Conservation (phyloP, 2,888 invertebrate species). For the Chrysopilus asiliformis region DNA sequence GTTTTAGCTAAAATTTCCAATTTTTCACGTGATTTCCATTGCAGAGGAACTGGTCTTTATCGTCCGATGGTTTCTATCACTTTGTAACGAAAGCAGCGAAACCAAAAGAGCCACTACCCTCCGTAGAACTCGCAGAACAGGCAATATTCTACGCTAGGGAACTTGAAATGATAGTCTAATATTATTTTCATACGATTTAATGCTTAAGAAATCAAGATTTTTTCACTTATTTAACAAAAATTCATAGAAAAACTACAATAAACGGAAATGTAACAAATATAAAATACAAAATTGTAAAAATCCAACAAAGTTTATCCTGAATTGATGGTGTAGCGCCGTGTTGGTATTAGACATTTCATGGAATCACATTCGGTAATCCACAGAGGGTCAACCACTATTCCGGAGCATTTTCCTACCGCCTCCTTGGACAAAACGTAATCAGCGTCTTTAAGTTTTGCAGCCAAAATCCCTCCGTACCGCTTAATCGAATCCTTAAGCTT, state of each 20-base stretch:
- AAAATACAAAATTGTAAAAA: no score
- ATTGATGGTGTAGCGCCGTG: conserved; percentile 19
- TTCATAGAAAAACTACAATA: no score
- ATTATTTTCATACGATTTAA: no score
- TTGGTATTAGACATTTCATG: conserved; percentile 19
- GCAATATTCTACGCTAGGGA: conserved; percentile 95
- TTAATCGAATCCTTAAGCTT: conserved; percentile 16
- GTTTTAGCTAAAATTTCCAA: conserved; percentile 1
- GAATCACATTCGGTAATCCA: conserved; percentile 22
- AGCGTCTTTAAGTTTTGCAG: conserved; percentile 8
- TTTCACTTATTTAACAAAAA: no score
- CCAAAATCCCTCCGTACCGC: conserved; percentile 14
- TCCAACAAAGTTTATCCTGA: no score
- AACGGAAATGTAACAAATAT: no score
- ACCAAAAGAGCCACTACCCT: conserved; percentile 68
- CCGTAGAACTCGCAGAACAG: conserved; percentile 80
- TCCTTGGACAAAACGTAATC: conserved; percentile 17
- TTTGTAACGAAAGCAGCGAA: conserved; percentile 67
- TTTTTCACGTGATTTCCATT: conserved; percentile 21
- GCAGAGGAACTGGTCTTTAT: conserved; percentile 71
- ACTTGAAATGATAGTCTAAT: conserved; percentile 96
- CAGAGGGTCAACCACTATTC: conserved; percentile 17
- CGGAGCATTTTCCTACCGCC: conserved; percentile 5
- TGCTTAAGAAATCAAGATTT: no score
- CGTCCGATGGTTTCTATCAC: conserved; percentile 64